These are phyloP conservation scores for Crax fasciolata DNA, from an alignment of 2,797 vertebrate species.

Conservation along the genomic window DNA sequence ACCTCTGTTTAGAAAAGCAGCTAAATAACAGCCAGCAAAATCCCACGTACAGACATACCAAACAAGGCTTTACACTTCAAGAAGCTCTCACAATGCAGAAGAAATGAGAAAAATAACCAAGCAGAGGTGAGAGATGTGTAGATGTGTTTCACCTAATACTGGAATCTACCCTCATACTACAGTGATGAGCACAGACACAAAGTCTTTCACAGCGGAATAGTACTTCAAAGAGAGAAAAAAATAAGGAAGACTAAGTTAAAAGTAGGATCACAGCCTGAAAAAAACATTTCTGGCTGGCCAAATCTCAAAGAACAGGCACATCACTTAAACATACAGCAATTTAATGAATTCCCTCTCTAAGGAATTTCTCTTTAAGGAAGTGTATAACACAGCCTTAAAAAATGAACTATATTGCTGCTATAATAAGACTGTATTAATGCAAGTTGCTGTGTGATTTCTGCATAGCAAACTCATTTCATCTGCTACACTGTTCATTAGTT, in stretches of 20 bases:
- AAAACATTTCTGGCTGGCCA: neutral
- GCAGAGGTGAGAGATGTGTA: neutral
- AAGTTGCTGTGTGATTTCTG: neutral
- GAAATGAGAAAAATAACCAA: neutral
- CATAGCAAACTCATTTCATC: neutral
- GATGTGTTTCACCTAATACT: neutral
- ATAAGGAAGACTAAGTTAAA: neutral
- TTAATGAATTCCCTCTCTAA: neutral
- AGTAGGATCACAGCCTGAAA: neutral
- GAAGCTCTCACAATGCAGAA: neutral
- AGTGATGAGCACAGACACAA: neutral
- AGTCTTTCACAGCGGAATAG: neutral
- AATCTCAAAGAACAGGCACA: neutral
- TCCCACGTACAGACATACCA: fast-evolving
- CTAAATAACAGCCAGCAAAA: neutral
- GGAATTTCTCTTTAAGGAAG: too few relatives aligned
- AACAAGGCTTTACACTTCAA: neutral
- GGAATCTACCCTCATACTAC: neutral
- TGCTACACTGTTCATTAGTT: neutral
- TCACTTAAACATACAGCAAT: neutral
- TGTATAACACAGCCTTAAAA: neutral
- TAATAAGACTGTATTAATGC: neutral
- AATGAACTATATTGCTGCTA: neutral
- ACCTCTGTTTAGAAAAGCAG: neutral
- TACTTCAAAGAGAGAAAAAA: neutral